Conservation (phyloP, 2,113 vertebrate genomes). For the Sceloporus undulatus region DNA sequence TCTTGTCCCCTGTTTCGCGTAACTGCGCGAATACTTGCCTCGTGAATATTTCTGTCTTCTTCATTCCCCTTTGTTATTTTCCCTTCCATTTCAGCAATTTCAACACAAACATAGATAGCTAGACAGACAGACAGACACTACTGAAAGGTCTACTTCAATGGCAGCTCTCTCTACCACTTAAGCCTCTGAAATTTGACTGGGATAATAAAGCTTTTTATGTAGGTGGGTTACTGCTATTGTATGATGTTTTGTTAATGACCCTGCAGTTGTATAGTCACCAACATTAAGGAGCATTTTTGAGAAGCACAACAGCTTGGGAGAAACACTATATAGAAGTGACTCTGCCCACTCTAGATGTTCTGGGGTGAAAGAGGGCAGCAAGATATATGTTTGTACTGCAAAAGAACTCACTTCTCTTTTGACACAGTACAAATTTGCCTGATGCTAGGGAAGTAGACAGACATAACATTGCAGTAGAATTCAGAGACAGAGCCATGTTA, state of each 20-base stretch:
- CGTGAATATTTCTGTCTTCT: no score
- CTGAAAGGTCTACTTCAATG: neutral
- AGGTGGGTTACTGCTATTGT: neutral
- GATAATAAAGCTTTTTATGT: conserved; percentile 31
- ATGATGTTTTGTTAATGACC: neutral
- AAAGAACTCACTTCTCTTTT: neutral
- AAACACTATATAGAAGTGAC: neutral
- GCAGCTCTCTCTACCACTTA: neutral
- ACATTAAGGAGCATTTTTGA: neutral
- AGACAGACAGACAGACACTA: neutral
- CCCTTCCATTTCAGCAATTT: no score
- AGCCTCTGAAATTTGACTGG: neutral
- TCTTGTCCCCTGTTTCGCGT: no score
- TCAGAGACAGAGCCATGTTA: no score
- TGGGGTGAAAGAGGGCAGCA: neutral
- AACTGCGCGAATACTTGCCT: no score
- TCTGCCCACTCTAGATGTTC: neutral
- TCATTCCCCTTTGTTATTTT: no score
- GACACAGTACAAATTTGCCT: neutral
- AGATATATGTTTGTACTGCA: neutral
- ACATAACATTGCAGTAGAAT: no score
- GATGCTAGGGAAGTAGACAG: neutral
- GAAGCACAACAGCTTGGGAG: conserved; percentile 7
- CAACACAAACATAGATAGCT: no score
- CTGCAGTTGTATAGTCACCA: neutral